Evolutionary conservation across 1,140 invertebrate species (phyloP), one percentile per base, ranked within the genome.

Genomic region (Hetaerina americana): DNA sequence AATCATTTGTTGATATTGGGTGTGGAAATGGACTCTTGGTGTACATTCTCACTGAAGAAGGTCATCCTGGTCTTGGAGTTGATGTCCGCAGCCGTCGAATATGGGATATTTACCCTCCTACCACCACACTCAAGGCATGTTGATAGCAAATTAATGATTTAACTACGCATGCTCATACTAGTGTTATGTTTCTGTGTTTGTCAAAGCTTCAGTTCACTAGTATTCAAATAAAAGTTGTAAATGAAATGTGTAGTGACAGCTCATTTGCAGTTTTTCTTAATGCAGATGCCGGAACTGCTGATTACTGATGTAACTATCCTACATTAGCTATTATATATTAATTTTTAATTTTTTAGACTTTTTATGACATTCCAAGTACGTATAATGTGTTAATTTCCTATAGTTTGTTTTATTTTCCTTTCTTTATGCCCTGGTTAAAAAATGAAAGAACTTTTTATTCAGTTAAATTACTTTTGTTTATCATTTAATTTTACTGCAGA

Each of bases 11-110:
- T 0, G 96, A 99, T 82, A 82, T 98, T 27, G 96, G 96, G 0
- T 99, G 96, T 86, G 96, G 97, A 0, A 99, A 99, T 85, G 97
- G 97, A 25, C 83, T 99, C 15, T 83, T 99, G 2, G 94, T 97
- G 12, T 88, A 95, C 82, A 90, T 98, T 72, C 83, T 98, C 10
- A 87, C 86, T 31, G 85, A 85, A 74, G 94, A 98, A 84, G 95
- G 94, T 40, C 88, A 90, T 80, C 78, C 77, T n/a, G 97, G 97
- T 66, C 81, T 88, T 76, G 97, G 97, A 24, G 84, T 98, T 75
- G 97, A 99, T 86, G 82, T 98, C 1, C 84, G 95, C 70, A 88
- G 85, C 77, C 86, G 97, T 74, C 92, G 93, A 80, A 92, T 98
- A 71, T 99, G 97, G 97, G 86, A 91, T 76, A 81, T 88, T 15